A percentile compares a stretch with the other conserved stretches of the same genome.
Conservation (phyloP, 2,888 invertebrate species). For the Platycheirus albimanus region DNA sequence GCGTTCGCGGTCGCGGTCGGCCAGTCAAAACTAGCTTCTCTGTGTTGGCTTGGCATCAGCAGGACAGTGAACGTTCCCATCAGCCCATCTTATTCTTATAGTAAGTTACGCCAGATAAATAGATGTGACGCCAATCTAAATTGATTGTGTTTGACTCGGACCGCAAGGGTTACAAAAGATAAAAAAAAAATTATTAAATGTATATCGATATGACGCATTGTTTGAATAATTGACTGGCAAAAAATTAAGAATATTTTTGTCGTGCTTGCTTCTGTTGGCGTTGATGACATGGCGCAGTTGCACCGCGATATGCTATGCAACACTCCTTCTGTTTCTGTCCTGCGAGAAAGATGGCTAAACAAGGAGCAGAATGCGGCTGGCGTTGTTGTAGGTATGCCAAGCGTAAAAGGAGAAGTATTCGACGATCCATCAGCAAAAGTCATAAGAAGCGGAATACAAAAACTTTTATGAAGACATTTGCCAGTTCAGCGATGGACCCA, state of each 20-base stretch:
- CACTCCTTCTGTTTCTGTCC: slow-evolving; percentile 50
- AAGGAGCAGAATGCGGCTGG: slow-evolving; percentile 13
- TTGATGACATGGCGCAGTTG: slow-evolving; percentile 73
- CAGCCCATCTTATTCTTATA: slow-evolving; percentile 35
- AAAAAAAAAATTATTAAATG: slow-evolving; percentile 80
- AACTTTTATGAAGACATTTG: slow-evolving; percentile 72
- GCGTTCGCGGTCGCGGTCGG: too few relatives aligned
- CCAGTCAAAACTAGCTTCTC: too few relatives aligned
- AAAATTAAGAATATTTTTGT: slow-evolving; percentile 70
- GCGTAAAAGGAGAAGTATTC: slow-evolving; percentile 70
- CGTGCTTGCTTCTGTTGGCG: slow-evolving; percentile 55
- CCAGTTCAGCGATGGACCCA: slow-evolving; percentile 65
- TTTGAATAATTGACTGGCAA: slow-evolving; percentile 77
- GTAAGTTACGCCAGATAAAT: slow-evolving; percentile 28
- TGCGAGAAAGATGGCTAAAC: neutral
- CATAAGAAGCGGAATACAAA: slow-evolving; percentile 37
- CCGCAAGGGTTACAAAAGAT: slow-evolving; percentile 40
- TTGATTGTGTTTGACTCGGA: slow-evolving; percentile 65
- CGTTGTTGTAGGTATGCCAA: slow-evolving; percentile 55
- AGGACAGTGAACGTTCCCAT: slow-evolving; percentile 10
- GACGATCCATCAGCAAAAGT: slow-evolving; percentile 67
- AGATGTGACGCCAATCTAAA: slow-evolving; percentile 68
- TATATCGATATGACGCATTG: slow-evolving; percentile 82
- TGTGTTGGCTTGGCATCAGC: too few relatives aligned
- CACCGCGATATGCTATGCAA: slow-evolving; percentile 58